Percentiles rank a stretch among this genome's conserved stretches.
Conservation (phyloP, 2,888 invertebrate genomes). For the Leptopterna dolabrata region DNA sequence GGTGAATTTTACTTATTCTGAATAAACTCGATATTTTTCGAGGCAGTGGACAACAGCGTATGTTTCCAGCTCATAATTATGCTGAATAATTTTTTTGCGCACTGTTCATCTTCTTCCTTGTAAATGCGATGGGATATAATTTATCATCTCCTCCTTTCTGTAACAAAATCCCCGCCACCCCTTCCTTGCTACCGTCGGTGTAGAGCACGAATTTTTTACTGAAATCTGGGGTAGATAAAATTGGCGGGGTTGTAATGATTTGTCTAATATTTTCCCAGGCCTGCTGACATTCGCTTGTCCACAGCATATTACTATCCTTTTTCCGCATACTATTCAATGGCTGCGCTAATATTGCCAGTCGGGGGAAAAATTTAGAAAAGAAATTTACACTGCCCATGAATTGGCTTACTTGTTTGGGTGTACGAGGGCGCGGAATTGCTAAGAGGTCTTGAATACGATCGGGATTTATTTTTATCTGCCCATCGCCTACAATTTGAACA, state of each 20-base stretch:
- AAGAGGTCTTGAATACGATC: background rate
- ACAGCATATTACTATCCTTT: background rate
- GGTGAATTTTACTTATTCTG: background rate
- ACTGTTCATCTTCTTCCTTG: background rate
- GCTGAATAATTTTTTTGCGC: background rate
- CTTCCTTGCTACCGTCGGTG: background rate
- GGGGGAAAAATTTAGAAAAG: background rate
- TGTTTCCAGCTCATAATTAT: background rate
- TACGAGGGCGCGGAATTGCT: background rate
- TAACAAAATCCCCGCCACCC: background rate
- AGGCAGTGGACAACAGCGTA: too few relatives aligned
- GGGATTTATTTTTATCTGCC: background rate
- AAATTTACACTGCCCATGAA: background rate
- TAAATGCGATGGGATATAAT: background rate
- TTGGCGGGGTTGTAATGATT: background rate
- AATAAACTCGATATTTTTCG: background rate
- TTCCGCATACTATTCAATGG: background rate
- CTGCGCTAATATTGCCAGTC: background rate
- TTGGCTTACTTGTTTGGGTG: background rate
- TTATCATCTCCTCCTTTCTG: background rate
- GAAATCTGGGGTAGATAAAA: background rate
- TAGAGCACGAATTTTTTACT: background rate
- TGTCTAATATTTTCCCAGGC: background rate
- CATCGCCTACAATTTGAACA: constrained; percentile 26
- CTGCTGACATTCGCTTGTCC: too few relatives aligned